Conservation (phyloP, 2,113 vertebrate genomes). For the Cottus gobio region DNA sequence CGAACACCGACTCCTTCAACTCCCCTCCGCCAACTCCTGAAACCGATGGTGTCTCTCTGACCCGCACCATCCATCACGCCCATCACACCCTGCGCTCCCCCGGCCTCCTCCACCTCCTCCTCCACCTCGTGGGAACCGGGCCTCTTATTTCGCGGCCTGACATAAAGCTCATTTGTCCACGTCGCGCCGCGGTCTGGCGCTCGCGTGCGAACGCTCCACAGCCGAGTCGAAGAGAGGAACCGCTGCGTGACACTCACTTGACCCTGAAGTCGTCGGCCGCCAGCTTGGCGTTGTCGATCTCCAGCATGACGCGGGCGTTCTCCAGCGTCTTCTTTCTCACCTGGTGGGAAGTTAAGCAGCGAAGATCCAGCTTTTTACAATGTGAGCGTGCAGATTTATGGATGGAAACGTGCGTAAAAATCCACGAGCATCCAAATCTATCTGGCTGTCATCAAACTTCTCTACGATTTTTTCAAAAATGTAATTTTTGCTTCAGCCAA, state of each 20-base stretch:
- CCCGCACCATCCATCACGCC: constrained; percentile 46
- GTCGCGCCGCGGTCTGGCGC: constrained; percentile 65
- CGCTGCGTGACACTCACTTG: constrained; percentile 83
- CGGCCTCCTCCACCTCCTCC: too few relatives aligned
- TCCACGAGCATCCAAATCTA: neutral
- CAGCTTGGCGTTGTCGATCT: constrained; percentile 88
- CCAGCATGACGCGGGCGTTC: constrained; percentile 85
- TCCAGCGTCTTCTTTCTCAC: constrained; percentile 83
- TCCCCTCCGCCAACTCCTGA: constrained; percentile 33
- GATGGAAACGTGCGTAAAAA: neutral
- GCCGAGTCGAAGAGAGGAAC: constrained; percentile 52
- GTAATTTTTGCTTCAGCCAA: neutral
- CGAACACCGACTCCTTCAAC: constrained; percentile 2
- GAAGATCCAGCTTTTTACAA: neutral
- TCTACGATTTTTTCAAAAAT: neutral
- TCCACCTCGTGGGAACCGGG: constrained; percentile 72
- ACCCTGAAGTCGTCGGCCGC: constrained; percentile 87
- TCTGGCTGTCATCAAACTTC: neutral
- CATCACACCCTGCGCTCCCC: constrained; percentile 42
- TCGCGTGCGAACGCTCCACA: constrained; percentile 71
- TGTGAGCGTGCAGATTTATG: neutral
- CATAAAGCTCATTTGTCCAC: constrained; percentile 75
- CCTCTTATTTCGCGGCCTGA: constrained; percentile 69
- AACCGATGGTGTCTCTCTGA: constrained; percentile 39
- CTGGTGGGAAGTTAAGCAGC: constrained; percentile 54